These are phyloP conservation scores for Eudyptes chrysolophus DNA, from an alignment of 2,113 vertebrate species.

Conservation along the genomic window DNA sequence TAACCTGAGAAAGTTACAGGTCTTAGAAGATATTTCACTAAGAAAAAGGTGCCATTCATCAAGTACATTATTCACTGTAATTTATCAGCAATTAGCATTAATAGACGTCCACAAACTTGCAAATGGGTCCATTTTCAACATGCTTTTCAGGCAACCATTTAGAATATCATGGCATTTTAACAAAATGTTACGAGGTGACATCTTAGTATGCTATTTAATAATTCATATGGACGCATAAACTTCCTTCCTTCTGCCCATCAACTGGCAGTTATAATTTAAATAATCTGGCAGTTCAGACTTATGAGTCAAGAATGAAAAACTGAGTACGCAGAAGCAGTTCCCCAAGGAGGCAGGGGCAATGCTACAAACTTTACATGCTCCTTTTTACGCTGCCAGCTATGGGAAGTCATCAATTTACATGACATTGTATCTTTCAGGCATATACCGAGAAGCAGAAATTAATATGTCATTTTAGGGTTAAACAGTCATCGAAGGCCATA, in stretches of 20 bases:
- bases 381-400: neutral
- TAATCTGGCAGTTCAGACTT: neutral
- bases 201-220: neutral
- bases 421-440: neutral
- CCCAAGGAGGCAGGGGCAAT: neutral
- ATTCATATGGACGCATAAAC: neutral
- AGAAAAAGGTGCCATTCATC: neutral
- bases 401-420: neutral
- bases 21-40: neutral
- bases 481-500: neutral
- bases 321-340: neutral
- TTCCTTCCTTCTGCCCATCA: neutral
- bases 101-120: neutral
- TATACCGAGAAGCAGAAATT: neutral
- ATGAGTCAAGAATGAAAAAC: neutral
- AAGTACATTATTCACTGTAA: neutral
- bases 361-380: neutral
- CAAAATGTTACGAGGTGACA: neutral
- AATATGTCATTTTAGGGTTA: neutral
- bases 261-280: neutral
- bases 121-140: neutral
- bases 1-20: neutral
- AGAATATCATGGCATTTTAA: neutral
- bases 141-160: neutral
- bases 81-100: neutral